Evolutionary conservation across 1,140 invertebrate species (phyloP).

Genomic region (Caenorhabditis latens): DNA sequence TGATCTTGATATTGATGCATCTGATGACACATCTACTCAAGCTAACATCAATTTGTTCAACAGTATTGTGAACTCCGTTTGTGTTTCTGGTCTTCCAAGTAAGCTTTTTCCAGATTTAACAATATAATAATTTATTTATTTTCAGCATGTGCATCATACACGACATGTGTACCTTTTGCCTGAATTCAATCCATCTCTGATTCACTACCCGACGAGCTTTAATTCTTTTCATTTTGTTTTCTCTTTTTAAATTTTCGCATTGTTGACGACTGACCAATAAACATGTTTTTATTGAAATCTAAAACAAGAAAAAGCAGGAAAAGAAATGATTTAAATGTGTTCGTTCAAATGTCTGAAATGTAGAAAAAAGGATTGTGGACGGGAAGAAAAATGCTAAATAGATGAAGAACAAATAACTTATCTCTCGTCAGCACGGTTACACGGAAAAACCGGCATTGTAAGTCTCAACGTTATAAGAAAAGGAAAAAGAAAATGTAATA

Average conservation of each 20-base stretch:
- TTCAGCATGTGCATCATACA: constrained; percentile 37
- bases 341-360: constrained; percentile 39
- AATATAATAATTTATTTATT: not conserved
- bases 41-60: constrained; percentile 19
- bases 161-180: not conserved
- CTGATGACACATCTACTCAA: constrained; percentile 20
- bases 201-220: constrained; percentile 37
- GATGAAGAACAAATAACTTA: constrained; percentile 9
- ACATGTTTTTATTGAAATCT: not conserved
- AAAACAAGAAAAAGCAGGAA: constrained; percentile 1
- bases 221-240: constrained; percentile 2
- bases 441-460: constrained; percentile 43
- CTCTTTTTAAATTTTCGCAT: not conserved
- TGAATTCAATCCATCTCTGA: not conserved
- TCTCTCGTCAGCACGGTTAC: constrained; percentile 26
- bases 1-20: constrained; percentile 41
- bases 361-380: not conserved
- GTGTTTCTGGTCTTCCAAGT: constrained; percentile 7
- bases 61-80: constrained; percentile 12
- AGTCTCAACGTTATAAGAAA: too few species aligned
- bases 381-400: not conserved
- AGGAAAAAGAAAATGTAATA: not conserved
- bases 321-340: not conserved
- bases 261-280: not conserved
- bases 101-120: not conserved